Base-by-base conservation (phyloP, 1,140 invertebrate genomes). In the Zaprionus taronus region DNA sequence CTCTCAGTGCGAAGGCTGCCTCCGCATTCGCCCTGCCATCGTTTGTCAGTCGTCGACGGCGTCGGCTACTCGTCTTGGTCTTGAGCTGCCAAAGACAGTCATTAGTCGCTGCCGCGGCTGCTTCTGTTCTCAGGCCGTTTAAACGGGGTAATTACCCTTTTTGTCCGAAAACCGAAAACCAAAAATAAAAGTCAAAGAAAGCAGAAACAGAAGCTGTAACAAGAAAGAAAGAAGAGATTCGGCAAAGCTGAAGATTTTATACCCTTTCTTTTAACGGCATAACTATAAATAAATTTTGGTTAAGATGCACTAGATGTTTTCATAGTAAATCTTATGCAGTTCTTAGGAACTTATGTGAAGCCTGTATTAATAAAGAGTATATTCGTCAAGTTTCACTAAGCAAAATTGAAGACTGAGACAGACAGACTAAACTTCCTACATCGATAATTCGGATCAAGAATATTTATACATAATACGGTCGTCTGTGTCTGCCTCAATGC, bases 101-200 rank as follows among this genome's bases (percentile, higher is more conserved):
- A 87, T 87, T 87, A 87, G 83, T 17, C 68, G 61, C 60, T 71
- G 34, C 58, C 51, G 56, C 55, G 55, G 53, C 57, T 77, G 81
- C 62, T 80, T 80, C 77, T 83, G 81, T 83, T 87, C 83, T 75
- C 68, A 58, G 81, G 73, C 73, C 80, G 80, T 75, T 83, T 81
- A 83, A 89, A 72, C 71, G 70, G 70, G 81, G 83, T 87, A 87
- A 87, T 87, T 89, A 89, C 80, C 84, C 78, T 84, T 89, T 84
- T 20, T 20, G 44, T 17, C 15, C 15, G 22, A 47, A 64, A 56
- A 61, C 26, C 22, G n/a, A 70, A 72, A 34, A 49, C n/a, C 24
- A 11, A 17, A 62, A 36, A 12, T 31, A 31, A 60, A 60, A 31
- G 7, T n/a, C n/a, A 47, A 17, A 47, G n/a, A 47, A 47, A 47